Conservation (phyloP, 2,888 invertebrate genomes). For the Argyresthia goedartella region DNA sequence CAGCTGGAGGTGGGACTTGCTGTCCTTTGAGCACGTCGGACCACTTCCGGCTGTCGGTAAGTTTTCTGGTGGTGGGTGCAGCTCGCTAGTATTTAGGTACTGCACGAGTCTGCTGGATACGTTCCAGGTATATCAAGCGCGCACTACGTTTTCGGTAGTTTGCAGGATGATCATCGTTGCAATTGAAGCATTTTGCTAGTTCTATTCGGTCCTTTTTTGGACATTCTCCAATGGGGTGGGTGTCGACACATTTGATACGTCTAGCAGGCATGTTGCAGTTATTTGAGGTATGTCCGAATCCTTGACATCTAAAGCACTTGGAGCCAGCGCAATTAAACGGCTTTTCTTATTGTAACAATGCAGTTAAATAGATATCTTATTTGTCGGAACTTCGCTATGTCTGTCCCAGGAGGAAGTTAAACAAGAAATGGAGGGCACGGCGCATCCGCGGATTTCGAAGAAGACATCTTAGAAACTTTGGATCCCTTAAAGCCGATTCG, state of each 20-base stretch:
- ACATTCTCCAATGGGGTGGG: constrained; percentile 8
- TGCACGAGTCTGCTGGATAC: too few relatives aligned
- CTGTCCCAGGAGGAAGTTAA: constrained; percentile 26
- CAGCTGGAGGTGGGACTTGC: too few relatives aligned
- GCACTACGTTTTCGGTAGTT: not conserved
- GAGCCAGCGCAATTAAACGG: constrained; percentile 4
- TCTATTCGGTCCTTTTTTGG: constrained; percentile 4
- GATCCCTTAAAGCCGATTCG: not conserved
- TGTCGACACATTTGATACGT: constrained; percentile 10
- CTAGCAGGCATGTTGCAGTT: constrained; percentile 12
- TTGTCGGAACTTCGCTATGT: constrained; percentile 10
- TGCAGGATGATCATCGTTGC: not conserved
- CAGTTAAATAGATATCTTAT: constrained; percentile 11
- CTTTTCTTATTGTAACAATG: constrained; percentile 9
- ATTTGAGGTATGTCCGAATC: too few relatives aligned
- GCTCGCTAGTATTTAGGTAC: too few relatives aligned
- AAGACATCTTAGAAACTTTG: not conserved
- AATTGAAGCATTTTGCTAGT: not conserved
- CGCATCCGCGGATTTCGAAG: constrained; percentile 12
- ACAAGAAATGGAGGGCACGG: constrained; percentile 19
- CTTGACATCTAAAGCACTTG: constrained; percentile 14
- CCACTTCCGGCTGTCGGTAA: too few relatives aligned
- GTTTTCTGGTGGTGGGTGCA: too few relatives aligned
- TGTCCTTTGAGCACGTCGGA: too few relatives aligned
- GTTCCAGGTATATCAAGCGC: not conserved